phyloP scores from a whole-genome alignment of 2,113 vertebrate genomes.

The Pangasianodon hypophthalmus region DNA sequence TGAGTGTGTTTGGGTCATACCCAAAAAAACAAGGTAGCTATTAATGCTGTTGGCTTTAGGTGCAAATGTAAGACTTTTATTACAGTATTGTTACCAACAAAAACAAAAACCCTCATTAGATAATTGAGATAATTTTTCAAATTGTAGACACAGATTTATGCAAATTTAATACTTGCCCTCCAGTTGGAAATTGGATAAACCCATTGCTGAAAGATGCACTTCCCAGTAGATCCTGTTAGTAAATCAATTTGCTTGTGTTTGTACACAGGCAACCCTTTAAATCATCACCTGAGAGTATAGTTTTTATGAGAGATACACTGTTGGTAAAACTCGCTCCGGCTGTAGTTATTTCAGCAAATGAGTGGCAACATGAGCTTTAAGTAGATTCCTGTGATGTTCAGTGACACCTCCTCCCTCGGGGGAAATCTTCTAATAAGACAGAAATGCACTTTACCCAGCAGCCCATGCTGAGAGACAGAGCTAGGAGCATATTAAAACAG shows the following conservation, averaged over 20 bases:
- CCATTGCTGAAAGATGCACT: background rate
- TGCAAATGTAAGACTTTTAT: background rate
- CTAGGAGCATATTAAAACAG: background rate
- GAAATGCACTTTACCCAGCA: slow-evolving; percentile 38
- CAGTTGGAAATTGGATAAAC: background rate
- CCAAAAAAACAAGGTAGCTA: background rate
- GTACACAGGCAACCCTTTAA: background rate
- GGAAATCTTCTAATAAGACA: slow-evolving; percentile 40
- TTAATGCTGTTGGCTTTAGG: background rate
- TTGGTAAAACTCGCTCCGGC: slow-evolving; percentile 17
- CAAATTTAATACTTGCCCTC: background rate
- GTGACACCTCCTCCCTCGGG: slow-evolving; percentile 40
- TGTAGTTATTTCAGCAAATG: slow-evolving; percentile 11
- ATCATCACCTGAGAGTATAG: background rate
- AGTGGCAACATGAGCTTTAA: slow-evolving; percentile 28
- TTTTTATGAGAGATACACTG: background rate
- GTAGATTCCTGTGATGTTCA: slow-evolving; percentile 34
- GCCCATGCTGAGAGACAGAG: background rate
- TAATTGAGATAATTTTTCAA: background rate
- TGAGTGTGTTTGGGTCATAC: background rate
- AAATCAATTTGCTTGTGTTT: background rate
- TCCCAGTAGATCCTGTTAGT: background rate
- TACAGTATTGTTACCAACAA: background rate
- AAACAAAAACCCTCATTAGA: background rate
- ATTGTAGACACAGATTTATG: background rate